Evolutionary conservation across 1,140 invertebrate genomes (phyloP).

Genomic region (Drosophila murphyi): DNA sequence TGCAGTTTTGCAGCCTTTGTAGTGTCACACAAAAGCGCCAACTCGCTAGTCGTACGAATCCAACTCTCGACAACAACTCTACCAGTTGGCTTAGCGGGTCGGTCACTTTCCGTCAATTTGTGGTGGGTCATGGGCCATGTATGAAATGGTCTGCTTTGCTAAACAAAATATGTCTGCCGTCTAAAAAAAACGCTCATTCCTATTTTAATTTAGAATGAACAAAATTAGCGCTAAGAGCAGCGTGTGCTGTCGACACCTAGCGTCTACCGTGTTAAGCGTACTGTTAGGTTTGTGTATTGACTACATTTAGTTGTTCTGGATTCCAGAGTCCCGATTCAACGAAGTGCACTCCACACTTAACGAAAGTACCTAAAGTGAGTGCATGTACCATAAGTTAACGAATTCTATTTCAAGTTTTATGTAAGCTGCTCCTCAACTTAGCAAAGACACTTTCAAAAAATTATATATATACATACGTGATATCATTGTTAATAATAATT

Average conservation of each 20-base stretch:
- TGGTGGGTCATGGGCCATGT: background rate
- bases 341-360: background rate
- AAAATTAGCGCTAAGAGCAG: too few species aligned
- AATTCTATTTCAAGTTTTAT: too few species aligned
- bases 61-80: slow-evolving; percentile 23
- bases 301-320: background rate
- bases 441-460: background rate
- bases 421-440: background rate
- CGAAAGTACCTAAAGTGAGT: background rate
- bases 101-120: slow-evolving; percentile 20
- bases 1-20: slow-evolving; percentile 64
- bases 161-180: background rate
- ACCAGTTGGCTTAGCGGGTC: slow-evolving; percentile 23
- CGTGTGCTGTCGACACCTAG: slow-evolving; percentile 1
- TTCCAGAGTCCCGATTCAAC: background rate
- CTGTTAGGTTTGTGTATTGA: background rate
- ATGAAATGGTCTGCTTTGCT: slow-evolving; percentile 6
- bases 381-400: background rate
- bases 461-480: background rate
- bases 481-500: too few species aligned
- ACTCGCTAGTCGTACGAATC: slow-evolving; percentile 48
- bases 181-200: too few species aligned
- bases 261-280: background rate
- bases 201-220: too few species aligned
- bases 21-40: slow-evolving; percentile 71